Conservation (phyloP, 1,140 invertebrate genomes). For the Batillaria attramentaria region DNA sequence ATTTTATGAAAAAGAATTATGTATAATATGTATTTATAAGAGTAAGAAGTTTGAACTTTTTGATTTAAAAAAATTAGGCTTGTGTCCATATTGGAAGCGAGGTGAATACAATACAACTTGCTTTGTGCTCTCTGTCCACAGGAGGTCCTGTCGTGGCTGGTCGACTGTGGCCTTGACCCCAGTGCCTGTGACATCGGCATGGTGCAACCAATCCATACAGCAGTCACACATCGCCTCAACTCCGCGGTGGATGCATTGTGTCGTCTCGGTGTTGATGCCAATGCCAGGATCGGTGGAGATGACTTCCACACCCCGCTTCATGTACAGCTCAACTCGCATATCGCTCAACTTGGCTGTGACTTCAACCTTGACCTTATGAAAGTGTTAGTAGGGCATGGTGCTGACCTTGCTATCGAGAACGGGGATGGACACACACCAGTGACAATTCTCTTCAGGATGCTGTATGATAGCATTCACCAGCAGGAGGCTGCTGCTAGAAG, state of each 20-base stretch:
- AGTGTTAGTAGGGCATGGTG: slow-evolving; percentile 14
- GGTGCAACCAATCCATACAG: slow-evolving; percentile 5
- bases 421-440: not conserved
- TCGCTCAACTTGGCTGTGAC: not conserved
- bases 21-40: not conserved
- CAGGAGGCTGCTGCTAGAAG: not conserved
- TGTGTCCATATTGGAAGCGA: not conserved
- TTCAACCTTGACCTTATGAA: not conserved
- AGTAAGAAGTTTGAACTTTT: not conserved
- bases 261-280: slow-evolving; percentile 5
- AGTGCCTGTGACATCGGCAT: not conserved
- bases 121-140: not conserved
- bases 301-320: not conserved
- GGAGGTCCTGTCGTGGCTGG: slow-evolving; percentile 16
- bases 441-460: slow-evolving; percentile 19
- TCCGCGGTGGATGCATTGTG: slow-evolving; percentile 8
- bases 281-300: not conserved
- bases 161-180: slow-evolving; percentile 11
- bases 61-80: not conserved
- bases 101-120: not conserved
- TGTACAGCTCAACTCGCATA: not conserved
- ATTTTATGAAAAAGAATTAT: not conserved
- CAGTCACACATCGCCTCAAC: not conserved
- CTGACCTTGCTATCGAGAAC: slow-evolving; percentile 4
- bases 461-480: not conserved